Evolutionary conservation across 2,797 vertebrate species (phyloP).

Genomic region (Buceros bicornis): DNA sequence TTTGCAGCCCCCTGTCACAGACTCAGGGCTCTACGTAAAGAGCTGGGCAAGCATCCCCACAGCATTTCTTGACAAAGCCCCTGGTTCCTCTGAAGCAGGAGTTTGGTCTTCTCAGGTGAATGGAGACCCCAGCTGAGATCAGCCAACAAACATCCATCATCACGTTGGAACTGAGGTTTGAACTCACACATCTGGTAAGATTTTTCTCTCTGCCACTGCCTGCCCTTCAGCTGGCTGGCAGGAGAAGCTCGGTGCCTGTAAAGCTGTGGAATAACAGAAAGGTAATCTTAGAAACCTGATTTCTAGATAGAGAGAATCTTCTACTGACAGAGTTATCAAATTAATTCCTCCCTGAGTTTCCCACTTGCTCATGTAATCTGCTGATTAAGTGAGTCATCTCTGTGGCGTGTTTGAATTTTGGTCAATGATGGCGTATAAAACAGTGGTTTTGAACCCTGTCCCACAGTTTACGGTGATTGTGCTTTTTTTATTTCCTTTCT

Average conservation of each 20-base stretch:
- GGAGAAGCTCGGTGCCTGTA: background rate
- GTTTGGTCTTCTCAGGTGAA: background rate
- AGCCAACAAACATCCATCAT: background rate
- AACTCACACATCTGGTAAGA: background rate
- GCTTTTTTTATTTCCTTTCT: conserved; percentile 30
- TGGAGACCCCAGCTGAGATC: background rate
- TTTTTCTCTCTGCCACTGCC: background rate
- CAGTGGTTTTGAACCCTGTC: background rate
- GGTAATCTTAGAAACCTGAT: background rate
- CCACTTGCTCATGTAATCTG: conserved; percentile 29
- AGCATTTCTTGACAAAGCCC: background rate
- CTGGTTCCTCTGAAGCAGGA: background rate
- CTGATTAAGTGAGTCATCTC: conserved; percentile 34
- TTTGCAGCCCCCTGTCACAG: background rate
- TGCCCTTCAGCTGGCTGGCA: background rate
- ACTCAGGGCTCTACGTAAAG: background rate
- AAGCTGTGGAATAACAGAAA: background rate
- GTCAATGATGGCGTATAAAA: conserved; percentile 33
- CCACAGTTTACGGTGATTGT: background rate
- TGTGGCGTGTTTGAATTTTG: conserved; percentile 15
- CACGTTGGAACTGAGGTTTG: background rate
- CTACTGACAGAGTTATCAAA: background rate
- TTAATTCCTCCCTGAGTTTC: conserved; percentile 35
- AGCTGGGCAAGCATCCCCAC: background rate
- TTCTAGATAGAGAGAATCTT: background rate